A percentile compares a stretch with the other conserved stretches of the same genome.
These are phyloP conservation scores for Eufriesea mexicana DNA, from an alignment of 1,140 invertebrate species.

Conservation along the genomic window DNA sequence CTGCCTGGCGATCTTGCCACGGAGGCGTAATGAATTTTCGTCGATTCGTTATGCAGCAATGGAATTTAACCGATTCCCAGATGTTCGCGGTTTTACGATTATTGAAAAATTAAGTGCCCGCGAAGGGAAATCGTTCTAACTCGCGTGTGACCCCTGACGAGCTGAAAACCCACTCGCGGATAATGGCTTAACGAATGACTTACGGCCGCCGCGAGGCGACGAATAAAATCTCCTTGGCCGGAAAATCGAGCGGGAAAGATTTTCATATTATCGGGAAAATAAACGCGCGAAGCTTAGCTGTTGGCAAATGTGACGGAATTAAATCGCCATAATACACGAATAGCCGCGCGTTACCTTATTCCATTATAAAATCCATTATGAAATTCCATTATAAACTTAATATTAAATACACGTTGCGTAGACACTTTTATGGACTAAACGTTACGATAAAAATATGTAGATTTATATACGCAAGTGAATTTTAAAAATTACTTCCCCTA, in stretches of 20 bases:
- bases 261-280: neutral
- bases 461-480: neutral
- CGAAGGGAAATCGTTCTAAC: neutral
- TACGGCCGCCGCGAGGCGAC: neutral
- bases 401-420: neutral
- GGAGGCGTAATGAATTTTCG: constrained; percentile 9
- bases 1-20: neutral
- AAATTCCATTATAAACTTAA: neutral
- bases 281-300: neutral
- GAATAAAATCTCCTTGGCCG: neutral
- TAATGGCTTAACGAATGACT: neutral
- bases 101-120: constrained; percentile 12
- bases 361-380: neutral
- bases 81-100: neutral
- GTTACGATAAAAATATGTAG: neutral
- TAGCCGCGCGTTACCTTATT: neutral
- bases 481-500: too few species aligned
- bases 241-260: neutral
- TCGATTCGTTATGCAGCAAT: neutral
- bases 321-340: neutral
- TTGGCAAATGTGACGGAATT: neutral
- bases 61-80: neutral
- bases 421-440: neutral
- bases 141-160: neutral
- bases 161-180: neutral